These are phyloP conservation scores for Drosophila birchii DNA, from an alignment of 2,888 invertebrate genomes.

Conservation along the genomic window DNA sequence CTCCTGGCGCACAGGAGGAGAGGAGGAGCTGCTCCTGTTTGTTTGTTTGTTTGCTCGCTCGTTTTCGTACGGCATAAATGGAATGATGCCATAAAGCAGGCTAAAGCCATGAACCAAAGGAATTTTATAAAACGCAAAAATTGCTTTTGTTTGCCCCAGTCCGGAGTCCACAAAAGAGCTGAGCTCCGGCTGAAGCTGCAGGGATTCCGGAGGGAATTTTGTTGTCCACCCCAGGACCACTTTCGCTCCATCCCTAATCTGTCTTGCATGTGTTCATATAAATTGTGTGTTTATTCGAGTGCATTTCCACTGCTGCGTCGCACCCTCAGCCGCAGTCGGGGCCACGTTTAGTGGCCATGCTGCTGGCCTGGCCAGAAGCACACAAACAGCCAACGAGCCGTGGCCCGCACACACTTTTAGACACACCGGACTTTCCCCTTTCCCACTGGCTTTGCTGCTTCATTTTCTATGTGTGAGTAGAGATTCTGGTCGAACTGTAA, in stretches of 20 bases:
- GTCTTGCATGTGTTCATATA: slow-evolving; percentile 66
- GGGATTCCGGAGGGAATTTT: slow-evolving; percentile 7
- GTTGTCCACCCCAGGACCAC: slow-evolving; percentile 10
- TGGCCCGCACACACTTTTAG: neutral
- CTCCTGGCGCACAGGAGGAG: neutral
- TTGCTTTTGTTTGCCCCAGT: slow-evolving; percentile 65
- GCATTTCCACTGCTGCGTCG: slow-evolving; percentile 78
- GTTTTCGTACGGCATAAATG: slow-evolving; percentile 33
- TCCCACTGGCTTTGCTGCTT: slow-evolving; percentile 68
- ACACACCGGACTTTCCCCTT: slow-evolving; percentile 14
- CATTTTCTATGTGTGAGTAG: slow-evolving; percentile 61
- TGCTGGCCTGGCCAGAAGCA: slow-evolving; percentile 16
- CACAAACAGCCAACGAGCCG: slow-evolving; percentile 5
- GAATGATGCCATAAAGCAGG: slow-evolving; percentile 47
- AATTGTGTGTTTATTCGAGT: slow-evolving; percentile 78
- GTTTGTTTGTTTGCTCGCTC: slow-evolving; percentile 11
- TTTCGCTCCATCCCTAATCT: slow-evolving; percentile 43
- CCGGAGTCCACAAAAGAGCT: slow-evolving; percentile 41
- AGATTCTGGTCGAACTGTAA: slow-evolving; percentile 49
- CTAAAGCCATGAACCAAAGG: slow-evolving; percentile 54
- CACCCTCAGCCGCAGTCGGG: slow-evolving; percentile 58
- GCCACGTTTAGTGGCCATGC: slow-evolving; percentile 62
- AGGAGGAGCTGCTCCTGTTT: slow-evolving; percentile 2
- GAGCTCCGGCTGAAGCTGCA: slow-evolving; percentile 3
- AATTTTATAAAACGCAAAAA: slow-evolving; percentile 71